These are phyloP conservation scores for Drosophila trichaetosa DNA, from an alignment of 2,888 invertebrate species.

Conservation along the genomic window DNA sequence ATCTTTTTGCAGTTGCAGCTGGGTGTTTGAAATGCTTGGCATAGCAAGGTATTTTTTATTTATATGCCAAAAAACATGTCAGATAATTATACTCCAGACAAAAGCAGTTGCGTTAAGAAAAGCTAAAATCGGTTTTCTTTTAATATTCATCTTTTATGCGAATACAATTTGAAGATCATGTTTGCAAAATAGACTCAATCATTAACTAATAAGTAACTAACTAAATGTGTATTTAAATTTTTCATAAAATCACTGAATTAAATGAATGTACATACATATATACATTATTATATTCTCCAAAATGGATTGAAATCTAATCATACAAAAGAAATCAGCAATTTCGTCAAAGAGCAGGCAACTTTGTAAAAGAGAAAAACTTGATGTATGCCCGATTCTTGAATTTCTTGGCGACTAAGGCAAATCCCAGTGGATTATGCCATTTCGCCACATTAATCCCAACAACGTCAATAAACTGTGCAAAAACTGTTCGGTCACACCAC, in stretches of 20 bases:
- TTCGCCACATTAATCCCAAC: constrained; percentile 64
- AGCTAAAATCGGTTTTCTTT: neutral
- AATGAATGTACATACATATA: neutral
- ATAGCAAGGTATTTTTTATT: neutral
- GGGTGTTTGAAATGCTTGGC: neutral
- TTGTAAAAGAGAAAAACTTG: neutral
- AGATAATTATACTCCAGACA: neutral
- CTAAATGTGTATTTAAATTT: neutral
- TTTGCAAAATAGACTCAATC: neutral
- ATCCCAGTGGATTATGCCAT: constrained; percentile 70
- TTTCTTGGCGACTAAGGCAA: constrained; percentile 61
- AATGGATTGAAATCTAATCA: neutral
- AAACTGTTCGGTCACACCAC: constrained; percentile 40
- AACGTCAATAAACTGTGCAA: constrained; percentile 62
- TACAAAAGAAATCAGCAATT: neutral
- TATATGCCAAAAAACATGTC: neutral
- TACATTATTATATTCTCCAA: neutral
- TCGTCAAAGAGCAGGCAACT: neutral
- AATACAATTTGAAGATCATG: neutral
- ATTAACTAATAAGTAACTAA: neutral
- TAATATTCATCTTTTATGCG: neutral
- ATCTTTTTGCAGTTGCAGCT: constrained; percentile 33
- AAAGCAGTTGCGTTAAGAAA: neutral
- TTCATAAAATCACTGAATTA: neutral
- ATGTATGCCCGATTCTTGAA: constrained; percentile 11